Evolutionary conservation across 2,888 invertebrate genomes (phyloP).

Genomic region (Empis livida): DNA sequence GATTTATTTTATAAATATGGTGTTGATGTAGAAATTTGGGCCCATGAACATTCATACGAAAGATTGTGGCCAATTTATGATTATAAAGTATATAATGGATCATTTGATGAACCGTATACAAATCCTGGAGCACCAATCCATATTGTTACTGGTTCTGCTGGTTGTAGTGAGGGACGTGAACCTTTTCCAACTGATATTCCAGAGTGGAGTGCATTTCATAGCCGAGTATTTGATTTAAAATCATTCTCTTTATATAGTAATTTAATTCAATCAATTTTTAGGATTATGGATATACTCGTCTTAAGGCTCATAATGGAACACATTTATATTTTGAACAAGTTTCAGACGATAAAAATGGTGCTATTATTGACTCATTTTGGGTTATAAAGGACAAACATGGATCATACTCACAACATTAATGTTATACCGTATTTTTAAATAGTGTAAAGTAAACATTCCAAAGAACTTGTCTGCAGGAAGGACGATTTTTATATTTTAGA

Average conservation of each 20-base stretch:
- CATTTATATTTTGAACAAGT: constrained; percentile 87
- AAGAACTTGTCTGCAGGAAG: too few relatives aligned
- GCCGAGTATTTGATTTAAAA: constrained; percentile 27
- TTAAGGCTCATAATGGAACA: constrained; percentile 65
- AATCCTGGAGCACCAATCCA: constrained; percentile 79
- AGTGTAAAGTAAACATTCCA: too few relatives aligned
- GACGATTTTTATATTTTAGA: too few relatives aligned
- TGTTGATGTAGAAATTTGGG: constrained; percentile 91
- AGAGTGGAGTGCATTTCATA: constrained; percentile 75
- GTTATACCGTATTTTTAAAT: too few relatives aligned
- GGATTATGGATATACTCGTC: constrained; percentile 87
- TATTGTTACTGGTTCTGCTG: constrained; percentile 78
- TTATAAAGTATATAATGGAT: constrained; percentile 55
- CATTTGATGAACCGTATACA: constrained; percentile 38
- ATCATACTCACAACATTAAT: constrained; percentile 13
- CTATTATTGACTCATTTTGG: constrained; percentile 57
- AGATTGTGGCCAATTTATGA: constrained; percentile 91
- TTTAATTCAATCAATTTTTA: constrained; percentile 9
- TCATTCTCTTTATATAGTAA: neutral
- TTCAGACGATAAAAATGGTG: constrained; percentile 55
- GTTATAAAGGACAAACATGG: constrained; percentile 43
- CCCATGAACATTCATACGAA: constrained; percentile 97
- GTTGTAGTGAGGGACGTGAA: constrained; percentile 77
- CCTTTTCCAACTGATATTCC: constrained; percentile 45
- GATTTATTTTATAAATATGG: constrained; percentile 73